Percentiles rank a stretch among this genome's conserved stretches.
Conservation (phyloP, 2,888 invertebrate genomes). For the Tiphia femorata region DNA sequence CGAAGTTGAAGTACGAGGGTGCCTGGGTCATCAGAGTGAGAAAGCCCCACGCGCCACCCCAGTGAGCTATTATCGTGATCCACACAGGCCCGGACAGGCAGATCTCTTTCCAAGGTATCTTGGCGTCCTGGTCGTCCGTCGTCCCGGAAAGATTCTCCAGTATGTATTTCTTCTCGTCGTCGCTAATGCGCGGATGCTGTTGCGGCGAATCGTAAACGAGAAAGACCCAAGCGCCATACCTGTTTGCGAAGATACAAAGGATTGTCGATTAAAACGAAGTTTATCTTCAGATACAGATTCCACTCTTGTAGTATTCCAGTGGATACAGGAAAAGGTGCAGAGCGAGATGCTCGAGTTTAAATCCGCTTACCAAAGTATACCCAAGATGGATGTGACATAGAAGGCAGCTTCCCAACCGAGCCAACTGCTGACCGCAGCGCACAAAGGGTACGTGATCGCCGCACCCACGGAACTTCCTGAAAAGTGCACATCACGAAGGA, state of each 20-base stretch:
- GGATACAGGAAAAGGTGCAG: no score
- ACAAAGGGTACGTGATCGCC: slow-evolving; percentile 78
- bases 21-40: slow-evolving; percentile 79
- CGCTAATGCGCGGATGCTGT: slow-evolving; percentile 76
- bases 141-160: slow-evolving; percentile 71
- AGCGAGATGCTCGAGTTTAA: neutral
- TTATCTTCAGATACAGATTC: no score
- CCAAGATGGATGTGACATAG: slow-evolving; percentile 75
- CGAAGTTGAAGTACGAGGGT: slow-evolving; percentile 78
- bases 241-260: slow-evolving; percentile 25
- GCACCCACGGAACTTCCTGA: slow-evolving; percentile 77
- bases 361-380: slow-evolving; percentile 74
- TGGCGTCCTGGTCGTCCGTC: slow-evolving; percentile 25
- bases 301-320: no score
- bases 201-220: slow-evolving; percentile 76
- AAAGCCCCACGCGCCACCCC: slow-evolving; percentile 79
- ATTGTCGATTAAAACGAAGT: neutral
- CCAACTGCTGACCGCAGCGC: slow-evolving; percentile 76
- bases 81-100: slow-evolving; percentile 75
- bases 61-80: slow-evolving; percentile 76
- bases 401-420: slow-evolving; percentile 82
- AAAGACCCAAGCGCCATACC: slow-evolving; percentile 72
- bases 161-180: slow-evolving; percentile 74
- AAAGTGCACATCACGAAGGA: slow-evolving; percentile 23
- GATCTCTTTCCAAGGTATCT: slow-evolving; percentile 76